phyloP scores from a whole-genome alignment of 2,113 vertebrate species.

The Ifrita kowaldi region DNA sequence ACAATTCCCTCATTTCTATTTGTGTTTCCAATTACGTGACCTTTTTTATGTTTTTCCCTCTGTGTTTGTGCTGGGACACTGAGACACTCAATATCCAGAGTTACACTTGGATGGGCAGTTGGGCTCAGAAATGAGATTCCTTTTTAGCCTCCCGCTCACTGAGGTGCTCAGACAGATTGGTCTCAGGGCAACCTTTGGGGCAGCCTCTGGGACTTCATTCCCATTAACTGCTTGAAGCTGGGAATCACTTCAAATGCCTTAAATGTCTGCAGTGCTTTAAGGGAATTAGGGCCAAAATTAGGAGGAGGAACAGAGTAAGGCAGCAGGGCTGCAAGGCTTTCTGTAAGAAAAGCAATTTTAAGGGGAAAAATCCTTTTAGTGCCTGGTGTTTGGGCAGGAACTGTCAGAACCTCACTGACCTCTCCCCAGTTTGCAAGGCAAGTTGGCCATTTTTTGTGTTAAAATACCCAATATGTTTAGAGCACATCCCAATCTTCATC shows the following conservation, averaged over 20 bases:
- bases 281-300: neutral
- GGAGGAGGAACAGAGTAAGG: neutral
- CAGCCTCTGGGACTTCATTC: neutral
- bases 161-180: neutral
- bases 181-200: neutral
- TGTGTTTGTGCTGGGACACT: neutral
- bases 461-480: neutral
- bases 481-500: neutral
- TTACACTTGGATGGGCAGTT: accelerated
- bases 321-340: neutral
- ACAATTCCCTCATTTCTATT: neutral
- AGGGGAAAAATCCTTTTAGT: neutral
- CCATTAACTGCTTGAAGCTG: neutral
- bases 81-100: neutral
- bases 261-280: neutral
- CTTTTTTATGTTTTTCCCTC: neutral
- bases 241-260: neutral
- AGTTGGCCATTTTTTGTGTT: neutral
- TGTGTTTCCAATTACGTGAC: neutral
- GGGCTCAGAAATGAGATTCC: neutral
- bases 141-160: neutral
- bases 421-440: neutral
- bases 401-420: neutral
- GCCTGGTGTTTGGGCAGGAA: neutral
- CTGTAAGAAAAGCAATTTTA: neutral